A percentile compares a stretch with the other conserved stretches of the same genome.
Evolutionary conservation across 2,888 invertebrate genomes (phyloP).

Genomic region (Heliconius aoede): DNA sequence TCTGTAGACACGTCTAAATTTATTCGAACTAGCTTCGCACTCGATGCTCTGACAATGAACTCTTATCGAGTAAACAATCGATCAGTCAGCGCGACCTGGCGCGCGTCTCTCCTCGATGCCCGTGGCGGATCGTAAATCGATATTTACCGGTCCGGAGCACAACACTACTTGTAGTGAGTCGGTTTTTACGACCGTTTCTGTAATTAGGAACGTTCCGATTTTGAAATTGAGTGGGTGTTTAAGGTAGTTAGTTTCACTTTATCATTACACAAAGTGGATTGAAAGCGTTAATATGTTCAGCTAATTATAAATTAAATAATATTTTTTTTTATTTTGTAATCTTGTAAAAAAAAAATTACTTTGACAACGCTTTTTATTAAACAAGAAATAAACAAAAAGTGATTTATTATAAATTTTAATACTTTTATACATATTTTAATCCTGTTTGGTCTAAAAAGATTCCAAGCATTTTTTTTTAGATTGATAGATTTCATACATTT

Average conservation of each 20-base stretch:
- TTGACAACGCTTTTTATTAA: too few species aligned
- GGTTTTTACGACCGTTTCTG: conserved; percentile 69
- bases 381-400: background rate
- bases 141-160: conserved; percentile 62
- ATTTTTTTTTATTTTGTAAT: background rate
- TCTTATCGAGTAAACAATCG: conserved; percentile 76
- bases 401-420: conserved; percentile 6
- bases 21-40: conserved; percentile 74
- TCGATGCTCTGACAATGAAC: conserved; percentile 80
- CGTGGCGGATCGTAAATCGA: conserved; percentile 76
- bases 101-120: conserved; percentile 70
- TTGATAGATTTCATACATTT: too few species aligned
- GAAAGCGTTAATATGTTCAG: conserved; percentile 17
- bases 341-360: too few species aligned
- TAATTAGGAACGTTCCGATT: conserved; percentile 66
- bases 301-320: conserved; percentile 14
- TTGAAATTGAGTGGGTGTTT: conserved; percentile 50
- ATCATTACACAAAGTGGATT: conserved; percentile 19
- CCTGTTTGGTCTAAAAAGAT: too few species aligned
- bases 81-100: conserved; percentile 76
- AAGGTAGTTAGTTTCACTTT: conserved; percentile 33
- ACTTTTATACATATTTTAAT: background rate
- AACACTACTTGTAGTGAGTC: conserved; percentile 70
- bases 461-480: too few species aligned
- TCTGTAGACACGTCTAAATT: conserved; percentile 73